Evolutionary conservation across 2,797 vertebrate species (phyloP).

Genomic region (Hemitrygon akajei): DNA sequence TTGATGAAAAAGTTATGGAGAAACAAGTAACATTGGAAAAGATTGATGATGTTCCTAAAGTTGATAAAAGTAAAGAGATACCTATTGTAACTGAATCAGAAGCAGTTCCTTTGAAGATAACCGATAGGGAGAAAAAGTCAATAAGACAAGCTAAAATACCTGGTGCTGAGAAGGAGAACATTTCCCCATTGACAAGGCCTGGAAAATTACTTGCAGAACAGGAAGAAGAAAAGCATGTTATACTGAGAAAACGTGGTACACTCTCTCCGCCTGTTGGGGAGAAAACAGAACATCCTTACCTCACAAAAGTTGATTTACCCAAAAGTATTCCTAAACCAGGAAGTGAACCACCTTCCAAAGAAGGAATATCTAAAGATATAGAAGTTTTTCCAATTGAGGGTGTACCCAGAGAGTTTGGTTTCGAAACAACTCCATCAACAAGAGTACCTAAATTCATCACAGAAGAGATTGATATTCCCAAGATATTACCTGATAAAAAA

Average conservation of each 20-base stretch:
- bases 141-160: constrained; percentile 25
- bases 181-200: constrained; percentile 48
- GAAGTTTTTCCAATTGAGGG: constrained; percentile 49
- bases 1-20: constrained; percentile 47
- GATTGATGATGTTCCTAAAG: constrained; percentile 41
- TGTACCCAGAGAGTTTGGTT: constrained; percentile 51
- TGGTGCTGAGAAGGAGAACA: constrained; percentile 48
- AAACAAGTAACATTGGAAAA: constrained; percentile 45
- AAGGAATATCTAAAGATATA: constrained; percentile 50
- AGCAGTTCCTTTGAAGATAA: constrained; percentile 30
- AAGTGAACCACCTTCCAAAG: constrained; percentile 58
- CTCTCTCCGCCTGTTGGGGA: constrained; percentile 51
- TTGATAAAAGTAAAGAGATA: constrained; percentile 28
- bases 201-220: constrained; percentile 52
- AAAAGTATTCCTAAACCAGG: constrained; percentile 57
- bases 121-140: constrained; percentile 37
- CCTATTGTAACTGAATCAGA: constrained; percentile 41
- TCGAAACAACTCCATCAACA: constrained; percentile 51
- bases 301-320: constrained; percentile 56
- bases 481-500: constrained; percentile 54
- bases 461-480: constrained; percentile 49
- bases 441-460: constrained; percentile 53
- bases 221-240: constrained; percentile 54
- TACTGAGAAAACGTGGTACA: constrained; percentile 51
- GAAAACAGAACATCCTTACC: constrained; percentile 51